These are phyloP conservation scores for Lepus townsendii DNA, from an alignment of 2,797 vertebrate genomes.

Conservation along the genomic window DNA sequence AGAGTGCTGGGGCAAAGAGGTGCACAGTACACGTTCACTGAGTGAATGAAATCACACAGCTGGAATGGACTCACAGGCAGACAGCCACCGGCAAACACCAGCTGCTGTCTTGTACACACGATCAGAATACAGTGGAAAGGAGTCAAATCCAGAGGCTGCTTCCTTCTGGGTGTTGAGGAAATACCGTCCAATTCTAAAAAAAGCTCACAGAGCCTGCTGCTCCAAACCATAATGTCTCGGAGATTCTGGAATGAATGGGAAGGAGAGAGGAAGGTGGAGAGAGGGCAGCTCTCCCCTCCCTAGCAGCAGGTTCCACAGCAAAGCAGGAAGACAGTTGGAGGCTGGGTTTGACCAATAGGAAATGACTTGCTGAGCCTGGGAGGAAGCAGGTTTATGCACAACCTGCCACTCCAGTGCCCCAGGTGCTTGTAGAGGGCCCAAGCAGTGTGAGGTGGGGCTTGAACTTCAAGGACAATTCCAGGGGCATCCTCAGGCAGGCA, in stretches of 20 bases:
- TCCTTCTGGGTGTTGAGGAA: fast-evolving
- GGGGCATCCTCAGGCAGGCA: not conserved
- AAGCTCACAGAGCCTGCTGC: constrained; percentile 39
- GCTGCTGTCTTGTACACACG: fast-evolving
- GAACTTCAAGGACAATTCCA: constrained; percentile 2
- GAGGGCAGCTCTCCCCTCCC: constrained; percentile 49
- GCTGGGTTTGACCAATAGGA: constrained; percentile 72
- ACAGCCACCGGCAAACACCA: fast-evolving
- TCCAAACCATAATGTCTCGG: constrained; percentile 75
- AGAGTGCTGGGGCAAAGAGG: not conserved
- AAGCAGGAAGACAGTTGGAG: constrained; percentile 77
- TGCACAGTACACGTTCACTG: fast-evolving
- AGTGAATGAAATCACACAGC: fast-evolving
- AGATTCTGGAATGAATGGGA: constrained; percentile 72
- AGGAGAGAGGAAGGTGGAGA: constrained; percentile 62
- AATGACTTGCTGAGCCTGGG: constrained; percentile 47
- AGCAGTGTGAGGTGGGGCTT: constrained; percentile 34
- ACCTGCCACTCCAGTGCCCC: constrained; percentile 69
- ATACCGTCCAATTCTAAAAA: constrained; percentile 59
- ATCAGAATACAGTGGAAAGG: fast-evolving
- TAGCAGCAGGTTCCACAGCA: constrained; percentile 76
- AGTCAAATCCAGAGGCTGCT: not conserved
- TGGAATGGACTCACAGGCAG: not conserved
- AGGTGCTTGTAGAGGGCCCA: constrained; percentile 47
- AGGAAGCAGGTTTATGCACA: constrained; percentile 69